Conservation (phyloP, 2,888 invertebrate genomes). For the Lepidocyrtoides sp. region DNA sequence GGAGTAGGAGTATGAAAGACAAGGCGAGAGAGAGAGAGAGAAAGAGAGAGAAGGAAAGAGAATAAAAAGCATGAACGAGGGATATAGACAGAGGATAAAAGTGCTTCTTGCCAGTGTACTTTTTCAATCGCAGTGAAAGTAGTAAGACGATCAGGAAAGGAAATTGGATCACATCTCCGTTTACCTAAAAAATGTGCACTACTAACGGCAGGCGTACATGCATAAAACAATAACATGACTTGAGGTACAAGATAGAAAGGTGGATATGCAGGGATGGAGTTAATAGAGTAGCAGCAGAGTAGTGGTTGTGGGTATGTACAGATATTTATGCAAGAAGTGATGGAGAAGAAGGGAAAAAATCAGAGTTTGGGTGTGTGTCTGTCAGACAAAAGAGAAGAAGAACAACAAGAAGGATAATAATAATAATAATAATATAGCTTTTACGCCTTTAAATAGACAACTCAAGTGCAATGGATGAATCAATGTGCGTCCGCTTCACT, state of each 20-base stretch:
- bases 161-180: slow-evolving; percentile 85
- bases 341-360: background rate
- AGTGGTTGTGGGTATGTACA: no score
- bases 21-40: background rate
- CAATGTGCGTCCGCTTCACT: background rate
- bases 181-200: no score
- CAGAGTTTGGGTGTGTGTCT: slow-evolving; percentile 16
- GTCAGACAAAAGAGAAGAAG: slow-evolving; percentile 20
- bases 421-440: slow-evolving; percentile 59
- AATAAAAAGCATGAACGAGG: background rate
- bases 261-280: no score
- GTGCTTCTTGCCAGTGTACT: slow-evolving; percentile 57
- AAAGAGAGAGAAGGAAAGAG: background rate
- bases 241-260: no score
- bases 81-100: slow-evolving; percentile 47
- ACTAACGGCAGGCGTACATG: background rate
- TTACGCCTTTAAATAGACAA: slow-evolving; percentile 54
- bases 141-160: slow-evolving; percentile 80
- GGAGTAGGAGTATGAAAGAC: background rate
- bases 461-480: slow-evolving; percentile 60
- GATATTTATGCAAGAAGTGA: background rate
- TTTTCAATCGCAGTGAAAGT: slow-evolving; percentile 38
- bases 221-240: no score
- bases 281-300: no score
- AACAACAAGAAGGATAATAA: slow-evolving; percentile 29